Evolutionary conservation across 2,113 vertebrate species (phyloP).

Genomic region (Macroglossus sobrinus): DNA sequence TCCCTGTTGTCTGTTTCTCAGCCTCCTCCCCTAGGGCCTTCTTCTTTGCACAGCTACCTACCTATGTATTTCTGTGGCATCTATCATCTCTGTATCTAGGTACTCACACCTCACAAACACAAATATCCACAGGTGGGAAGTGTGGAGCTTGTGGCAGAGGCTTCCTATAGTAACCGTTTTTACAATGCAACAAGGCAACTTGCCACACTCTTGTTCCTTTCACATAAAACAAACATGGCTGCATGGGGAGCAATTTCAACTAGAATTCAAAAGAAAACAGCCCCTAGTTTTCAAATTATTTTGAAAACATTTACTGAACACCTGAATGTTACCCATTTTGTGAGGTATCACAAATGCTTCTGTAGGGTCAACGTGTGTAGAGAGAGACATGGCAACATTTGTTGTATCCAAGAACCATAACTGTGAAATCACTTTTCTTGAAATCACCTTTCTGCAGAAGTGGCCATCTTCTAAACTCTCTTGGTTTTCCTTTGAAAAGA

Average conservation of each 20-base stretch:
- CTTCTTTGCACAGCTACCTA: not conserved
- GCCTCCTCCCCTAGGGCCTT: not conserved
- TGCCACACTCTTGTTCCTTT: not conserved
- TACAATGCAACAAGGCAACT: not conserved
- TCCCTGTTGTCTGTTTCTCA: not conserved
- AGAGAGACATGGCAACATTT: not conserved
- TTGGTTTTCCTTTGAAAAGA: not conserved
- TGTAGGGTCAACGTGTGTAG: accelerated
- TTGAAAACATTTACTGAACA: not conserved
- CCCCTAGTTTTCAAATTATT: not conserved
- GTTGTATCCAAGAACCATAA: not conserved
- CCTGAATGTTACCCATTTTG: not conserved
- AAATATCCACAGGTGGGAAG: not conserved
- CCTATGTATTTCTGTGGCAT: not conserved
- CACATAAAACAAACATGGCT: not conserved
- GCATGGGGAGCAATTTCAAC: not conserved
- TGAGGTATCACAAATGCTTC: not conserved
- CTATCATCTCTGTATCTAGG: not conserved
- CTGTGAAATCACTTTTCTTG: not conserved
- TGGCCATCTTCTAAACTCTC: not conserved
- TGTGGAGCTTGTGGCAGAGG: not conserved
- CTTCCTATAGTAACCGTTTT: not conserved
- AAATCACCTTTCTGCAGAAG: not conserved
- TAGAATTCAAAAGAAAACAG: not conserved
- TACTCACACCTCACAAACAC: not conserved